Evolutionary conservation across 2,888 invertebrate genomes (phyloP).

Genomic region (Rhimphoctona megacephalus): DNA sequence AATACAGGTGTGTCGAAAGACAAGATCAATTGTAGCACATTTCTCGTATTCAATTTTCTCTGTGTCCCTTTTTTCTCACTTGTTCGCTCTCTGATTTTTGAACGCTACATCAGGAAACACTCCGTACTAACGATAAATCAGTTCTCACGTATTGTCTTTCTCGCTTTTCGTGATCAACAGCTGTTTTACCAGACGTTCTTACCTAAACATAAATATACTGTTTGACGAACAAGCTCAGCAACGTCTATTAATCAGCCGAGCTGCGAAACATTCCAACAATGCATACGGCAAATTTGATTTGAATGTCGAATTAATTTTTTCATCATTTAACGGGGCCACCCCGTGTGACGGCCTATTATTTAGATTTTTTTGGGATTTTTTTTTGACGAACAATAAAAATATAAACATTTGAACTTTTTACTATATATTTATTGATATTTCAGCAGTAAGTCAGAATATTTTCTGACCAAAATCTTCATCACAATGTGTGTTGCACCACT

Average conservation of each 20-base stretch:
- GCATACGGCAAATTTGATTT: background rate
- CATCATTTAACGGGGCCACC: too few species aligned
- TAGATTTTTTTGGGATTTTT: too few species aligned
- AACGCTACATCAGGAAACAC: constrained; percentile 7
- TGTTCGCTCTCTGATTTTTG: constrained; percentile 34
- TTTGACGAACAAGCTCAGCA: background rate
- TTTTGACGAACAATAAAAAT: too few species aligned
- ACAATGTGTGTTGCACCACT: too few species aligned
- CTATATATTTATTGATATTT: too few species aligned
- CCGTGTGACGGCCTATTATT: too few species aligned
- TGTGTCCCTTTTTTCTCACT: constrained; percentile 23
- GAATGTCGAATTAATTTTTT: too few species aligned
- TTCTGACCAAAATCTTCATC: too few species aligned
- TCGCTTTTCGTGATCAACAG: constrained; percentile 61
- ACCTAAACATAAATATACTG: background rate
- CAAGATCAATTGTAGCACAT: background rate
- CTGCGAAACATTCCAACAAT: background rate
- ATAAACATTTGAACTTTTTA: too few species aligned
- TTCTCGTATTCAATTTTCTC: background rate
- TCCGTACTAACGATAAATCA: constrained; percentile 58
- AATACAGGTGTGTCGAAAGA: background rate
- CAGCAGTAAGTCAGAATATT: too few species aligned
- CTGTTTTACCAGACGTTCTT: constrained; percentile 21
- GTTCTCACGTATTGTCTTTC: constrained; percentile 63
- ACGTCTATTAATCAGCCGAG: background rate